Evolutionary conservation across 2,888 invertebrate species (phyloP), one percentile per base, ranked within the genome.

Genomic region (Cepaea hortensis): DNA sequence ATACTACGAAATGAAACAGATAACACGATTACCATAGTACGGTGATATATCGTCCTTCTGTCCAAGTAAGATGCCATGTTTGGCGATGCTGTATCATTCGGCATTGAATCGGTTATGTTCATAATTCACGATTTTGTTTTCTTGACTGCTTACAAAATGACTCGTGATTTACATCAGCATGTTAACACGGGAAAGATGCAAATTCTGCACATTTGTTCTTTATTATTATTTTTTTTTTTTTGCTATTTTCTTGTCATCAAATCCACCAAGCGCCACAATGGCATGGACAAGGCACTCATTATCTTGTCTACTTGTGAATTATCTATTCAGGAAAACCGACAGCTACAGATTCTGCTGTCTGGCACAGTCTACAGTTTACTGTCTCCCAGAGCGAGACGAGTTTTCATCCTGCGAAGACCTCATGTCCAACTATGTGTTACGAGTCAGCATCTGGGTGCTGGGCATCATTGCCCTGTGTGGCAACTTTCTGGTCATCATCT

Each of bases 341-440:
- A 94, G 94, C 87, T 94, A 93, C 88, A 92, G 93, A 23, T 94
- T 95, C 88, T 95, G 95, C 89, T 95, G 95, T 87, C 91, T 94
- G 88, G 94, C 94, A 0, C 91, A 91, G n/a, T 92, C 92, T 55
- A 93, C 93, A 1, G 89, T 89, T 20, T 82, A 89, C n/a, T 94
- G 94, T 87, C 89, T 88, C 7, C 94, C 94, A 0, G 90, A 92
- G 79, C 92, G 93, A 0, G 93, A 94, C 85, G 93, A 93, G 89
- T 94, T 94, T 86, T 94, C 94, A 6, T 93, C 93, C 23, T 94
- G 94, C 87, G 92, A 94, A 70, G 94, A 94, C 82, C 92, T 94
- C 61, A 93, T 94, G 93, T 93, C 94, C 20, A 94, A 93, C 89
- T 91, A 90, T 81, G 90, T 94, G 20, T 90, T 94, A n/a, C 88